A percentile compares a stretch with the other conserved stretches of the same genome.
Conservation (phyloP, 2,797 vertebrate species). For the Anas bahamensis region DNA sequence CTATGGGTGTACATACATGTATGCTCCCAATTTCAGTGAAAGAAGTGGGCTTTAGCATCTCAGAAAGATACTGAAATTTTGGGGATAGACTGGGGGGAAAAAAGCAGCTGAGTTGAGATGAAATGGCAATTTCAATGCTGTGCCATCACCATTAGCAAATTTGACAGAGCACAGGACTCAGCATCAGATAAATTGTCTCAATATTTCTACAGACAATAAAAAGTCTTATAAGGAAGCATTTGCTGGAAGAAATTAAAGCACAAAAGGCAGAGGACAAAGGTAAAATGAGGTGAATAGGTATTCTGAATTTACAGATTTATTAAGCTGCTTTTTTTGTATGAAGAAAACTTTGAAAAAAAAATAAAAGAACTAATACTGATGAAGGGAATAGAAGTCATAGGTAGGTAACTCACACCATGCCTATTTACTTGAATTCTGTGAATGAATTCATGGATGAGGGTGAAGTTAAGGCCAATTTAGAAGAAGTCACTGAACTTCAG, state of each 20-base stretch:
- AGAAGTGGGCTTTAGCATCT: neutral
- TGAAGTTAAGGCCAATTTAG: neutral
- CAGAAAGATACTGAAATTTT: neutral
- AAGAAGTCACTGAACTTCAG: neutral
- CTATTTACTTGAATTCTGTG: neutral
- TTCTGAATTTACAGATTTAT: neutral
- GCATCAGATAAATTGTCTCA: neutral
- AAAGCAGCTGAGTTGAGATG: neutral
- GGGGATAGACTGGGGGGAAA: neutral
- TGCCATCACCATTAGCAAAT: neutral
- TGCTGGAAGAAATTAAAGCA: neutral
- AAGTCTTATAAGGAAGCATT: neutral
- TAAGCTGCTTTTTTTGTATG: neutral
- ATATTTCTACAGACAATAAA: constrained; percentile 1
- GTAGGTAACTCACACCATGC: neutral
- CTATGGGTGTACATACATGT: neutral
- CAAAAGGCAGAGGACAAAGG: neutral
- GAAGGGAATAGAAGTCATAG: neutral
- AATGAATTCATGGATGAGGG: neutral
- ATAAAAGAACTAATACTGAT: neutral
- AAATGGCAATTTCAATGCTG: neutral
- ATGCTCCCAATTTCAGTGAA: neutral
- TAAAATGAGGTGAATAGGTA: neutral
- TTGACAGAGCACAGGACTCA: neutral
- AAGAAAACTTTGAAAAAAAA: neutral